Percentiles rank a stretch among this genome's conserved stretches.
Evolutionary conservation across 1,140 invertebrate genomes (phyloP).

Genomic region (Akabosia matsudoensis): DNA sequence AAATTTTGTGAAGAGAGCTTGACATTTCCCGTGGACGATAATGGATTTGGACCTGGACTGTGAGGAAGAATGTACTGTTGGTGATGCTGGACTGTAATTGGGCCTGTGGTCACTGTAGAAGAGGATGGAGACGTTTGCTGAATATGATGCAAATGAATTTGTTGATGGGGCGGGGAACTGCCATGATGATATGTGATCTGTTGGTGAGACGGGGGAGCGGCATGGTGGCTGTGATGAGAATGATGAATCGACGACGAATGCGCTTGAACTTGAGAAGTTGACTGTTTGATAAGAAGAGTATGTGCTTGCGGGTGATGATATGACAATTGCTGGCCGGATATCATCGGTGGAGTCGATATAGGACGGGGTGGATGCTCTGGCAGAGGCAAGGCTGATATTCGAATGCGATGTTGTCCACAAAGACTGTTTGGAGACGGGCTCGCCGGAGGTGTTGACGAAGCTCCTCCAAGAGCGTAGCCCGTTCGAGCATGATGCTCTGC

Average conservation of each 20-base stretch:
- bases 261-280: background rate
- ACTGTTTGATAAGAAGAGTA: background rate
- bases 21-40: background rate
- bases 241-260: background rate
- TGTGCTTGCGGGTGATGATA: background rate
- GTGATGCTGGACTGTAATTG: constrained; percentile 1
- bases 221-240: background rate
- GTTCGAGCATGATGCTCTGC: background rate
- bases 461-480: background rate
- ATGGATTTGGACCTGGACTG: background rate
- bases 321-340: background rate
- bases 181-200: background rate
- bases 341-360: constrained; percentile 2
- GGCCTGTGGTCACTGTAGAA: background rate
- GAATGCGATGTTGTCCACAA: background rate
- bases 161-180: background rate
- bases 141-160: constrained; percentile 8
- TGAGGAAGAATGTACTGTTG: constrained; percentile 14
- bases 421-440: background rate
- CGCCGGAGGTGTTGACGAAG: background rate
- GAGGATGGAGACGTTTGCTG: background rate
- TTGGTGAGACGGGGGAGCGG: background rate
- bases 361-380: constrained; percentile 3
- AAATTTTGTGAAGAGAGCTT: background rate
- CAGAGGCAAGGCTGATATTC: background rate